Evolutionary conservation across 2,113 vertebrate species (phyloP).

Genomic region (Piprites chloris): DNA sequence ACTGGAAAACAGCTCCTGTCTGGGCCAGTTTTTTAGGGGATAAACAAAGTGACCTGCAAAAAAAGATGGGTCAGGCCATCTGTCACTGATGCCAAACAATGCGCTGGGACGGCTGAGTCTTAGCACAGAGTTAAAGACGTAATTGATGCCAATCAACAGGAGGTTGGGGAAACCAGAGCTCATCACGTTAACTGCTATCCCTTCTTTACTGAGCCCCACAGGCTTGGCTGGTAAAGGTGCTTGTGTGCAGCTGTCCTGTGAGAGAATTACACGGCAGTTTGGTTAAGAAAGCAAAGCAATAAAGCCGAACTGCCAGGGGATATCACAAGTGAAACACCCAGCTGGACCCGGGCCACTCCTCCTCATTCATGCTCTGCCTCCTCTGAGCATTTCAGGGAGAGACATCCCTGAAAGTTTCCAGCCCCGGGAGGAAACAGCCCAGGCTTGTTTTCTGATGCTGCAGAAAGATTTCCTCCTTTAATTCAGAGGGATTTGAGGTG

Average conservation of each 20-base stretch:
- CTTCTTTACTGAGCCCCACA: not conserved
- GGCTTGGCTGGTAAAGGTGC: not conserved
- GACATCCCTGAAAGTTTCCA: not conserved
- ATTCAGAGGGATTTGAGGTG: not conserved
- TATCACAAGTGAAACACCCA: not conserved
- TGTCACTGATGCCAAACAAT: not conserved
- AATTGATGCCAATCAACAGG: not conserved
- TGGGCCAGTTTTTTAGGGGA: not conserved
- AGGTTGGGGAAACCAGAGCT: not conserved
- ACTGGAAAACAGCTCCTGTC: not conserved
- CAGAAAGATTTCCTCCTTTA: not conserved
- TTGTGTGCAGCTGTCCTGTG: not conserved
- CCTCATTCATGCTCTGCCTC: fast-evolving
- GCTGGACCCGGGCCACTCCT: fast-evolving
- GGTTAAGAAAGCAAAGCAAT: not conserved
- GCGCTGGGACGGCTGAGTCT: not conserved
- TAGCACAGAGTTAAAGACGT: not conserved
- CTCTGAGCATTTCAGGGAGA: not conserved
- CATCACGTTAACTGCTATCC: not conserved
- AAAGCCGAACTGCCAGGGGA: not conserved
- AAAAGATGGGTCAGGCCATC: not conserved
- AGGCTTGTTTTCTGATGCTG: not conserved
- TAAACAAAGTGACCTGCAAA: not conserved
- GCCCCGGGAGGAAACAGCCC: not conserved
- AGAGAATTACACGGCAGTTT: not conserved